A percentile compares a stretch with the other conserved stretches of the same genome.
phyloP scores from a whole-genome alignment of 2,888 invertebrate species.

The Abscondita cerata region DNA sequence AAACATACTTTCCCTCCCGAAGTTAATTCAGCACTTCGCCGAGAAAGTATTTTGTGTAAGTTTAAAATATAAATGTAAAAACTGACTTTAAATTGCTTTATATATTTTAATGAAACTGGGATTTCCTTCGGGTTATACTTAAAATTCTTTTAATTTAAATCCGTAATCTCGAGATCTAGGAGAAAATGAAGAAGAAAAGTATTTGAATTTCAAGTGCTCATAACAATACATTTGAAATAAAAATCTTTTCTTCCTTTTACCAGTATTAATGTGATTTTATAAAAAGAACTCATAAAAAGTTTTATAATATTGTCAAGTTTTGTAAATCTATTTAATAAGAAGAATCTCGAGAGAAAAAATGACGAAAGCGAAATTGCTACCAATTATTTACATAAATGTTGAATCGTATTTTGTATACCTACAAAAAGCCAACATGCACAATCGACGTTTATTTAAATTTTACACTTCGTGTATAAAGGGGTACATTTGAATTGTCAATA shows the following conservation, averaged over 20 bases:
- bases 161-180: constrained; percentile 42
- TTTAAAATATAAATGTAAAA: constrained; percentile 45
- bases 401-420: constrained; percentile 6
- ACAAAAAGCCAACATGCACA: constrained; percentile 2
- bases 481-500: no score
- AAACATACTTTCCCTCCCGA: constrained; percentile 47
- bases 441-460: constrained; percentile 6
- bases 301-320: constrained; percentile 7
- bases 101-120: constrained; percentile 51
- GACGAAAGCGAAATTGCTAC: not conserved
- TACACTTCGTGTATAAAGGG: not conserved
- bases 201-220: constrained; percentile 32
- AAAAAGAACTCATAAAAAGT: constrained; percentile 23
- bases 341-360: constrained; percentile 1
- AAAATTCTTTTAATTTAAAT: constrained; percentile 48
- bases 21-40: constrained; percentile 45
- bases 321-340: not conserved
- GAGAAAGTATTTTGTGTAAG: constrained; percentile 43
- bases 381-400: constrained; percentile 9
- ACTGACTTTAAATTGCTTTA: constrained; percentile 49
- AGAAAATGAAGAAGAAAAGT: constrained; percentile 39
- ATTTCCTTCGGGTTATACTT: constrained; percentile 46
- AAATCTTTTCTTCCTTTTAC: constrained; percentile 25
- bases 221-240: constrained; percentile 32
- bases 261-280: constrained; percentile 22